Conservation (phyloP, 2,888 invertebrate genomes). For the Enoplolaimus lenunculus region DNA sequence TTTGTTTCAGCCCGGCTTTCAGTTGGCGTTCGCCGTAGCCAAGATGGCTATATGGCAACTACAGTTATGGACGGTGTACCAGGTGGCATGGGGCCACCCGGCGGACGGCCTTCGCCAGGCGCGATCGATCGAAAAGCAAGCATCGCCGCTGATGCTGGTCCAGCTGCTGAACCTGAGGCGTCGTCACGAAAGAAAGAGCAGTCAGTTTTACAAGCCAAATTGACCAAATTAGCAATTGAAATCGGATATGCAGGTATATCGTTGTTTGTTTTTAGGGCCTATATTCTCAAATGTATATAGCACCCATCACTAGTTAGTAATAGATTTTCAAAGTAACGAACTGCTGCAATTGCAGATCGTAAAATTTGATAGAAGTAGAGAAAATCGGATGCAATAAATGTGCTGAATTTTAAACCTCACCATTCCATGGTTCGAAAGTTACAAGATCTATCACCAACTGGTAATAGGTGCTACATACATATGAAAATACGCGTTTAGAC, state of each 20-base stretch:
- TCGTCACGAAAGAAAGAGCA: constrained; percentile 59
- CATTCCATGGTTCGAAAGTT: too few species aligned
- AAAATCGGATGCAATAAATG: not conserved
- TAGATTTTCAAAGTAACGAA: not conserved
- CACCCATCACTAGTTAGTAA: not conserved
- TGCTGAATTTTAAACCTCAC: not conserved
- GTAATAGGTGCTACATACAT: too few species aligned
- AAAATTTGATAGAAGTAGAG: too few species aligned
- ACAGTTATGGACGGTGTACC: too few species aligned
- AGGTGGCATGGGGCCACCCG: too few species aligned
- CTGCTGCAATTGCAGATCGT: too few species aligned
- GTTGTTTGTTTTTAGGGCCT: too few species aligned
- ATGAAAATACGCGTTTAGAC: too few species aligned
- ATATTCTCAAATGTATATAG: not conserved
- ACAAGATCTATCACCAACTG: too few species aligned
- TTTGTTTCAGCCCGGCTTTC: too few species aligned
- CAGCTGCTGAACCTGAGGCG: constrained; percentile 26
- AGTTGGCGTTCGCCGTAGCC: too few species aligned
- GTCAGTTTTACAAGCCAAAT: constrained; percentile 92
- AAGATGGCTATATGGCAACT: too few species aligned
- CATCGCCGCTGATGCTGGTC: constrained; percentile 15
- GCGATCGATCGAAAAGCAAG: not conserved
- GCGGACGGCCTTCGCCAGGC: not conserved
- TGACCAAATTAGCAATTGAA: constrained; percentile 94
- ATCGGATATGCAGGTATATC: constrained; percentile 88